phyloP scores from a whole-genome alignment of 2,113 vertebrate genomes.

The Clarias magur region DNA sequence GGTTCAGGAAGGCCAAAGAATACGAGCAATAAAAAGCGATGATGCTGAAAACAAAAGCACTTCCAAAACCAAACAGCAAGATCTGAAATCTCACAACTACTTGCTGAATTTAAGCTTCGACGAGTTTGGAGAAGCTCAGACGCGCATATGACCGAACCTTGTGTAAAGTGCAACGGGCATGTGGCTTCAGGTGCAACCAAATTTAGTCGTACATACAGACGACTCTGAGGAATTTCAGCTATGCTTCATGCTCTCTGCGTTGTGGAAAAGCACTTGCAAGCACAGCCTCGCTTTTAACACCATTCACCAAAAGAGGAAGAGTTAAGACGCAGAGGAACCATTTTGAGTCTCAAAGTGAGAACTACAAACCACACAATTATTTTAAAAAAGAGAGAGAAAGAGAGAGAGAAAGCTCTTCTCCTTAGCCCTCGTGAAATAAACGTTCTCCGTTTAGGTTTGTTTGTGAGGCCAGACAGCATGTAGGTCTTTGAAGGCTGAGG shows the following conservation, averaged over 20 bases:
- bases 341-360: constrained; percentile 12
- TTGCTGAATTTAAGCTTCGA: not conserved
- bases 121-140: not conserved
- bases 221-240: not conserved
- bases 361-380: not conserved
- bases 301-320: constrained; percentile 15
- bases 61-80: not conserved
- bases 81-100: not conserved
- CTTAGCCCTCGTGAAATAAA: not conserved
- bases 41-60: not conserved
- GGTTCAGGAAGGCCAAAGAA: constrained; percentile 14
- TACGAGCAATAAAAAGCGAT: not conserved
- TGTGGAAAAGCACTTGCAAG: not conserved
- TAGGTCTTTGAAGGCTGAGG: not conserved
- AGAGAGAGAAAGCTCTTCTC: not conserved
- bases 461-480: not conserved
- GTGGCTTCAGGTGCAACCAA: not conserved
- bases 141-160: not conserved
- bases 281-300: not conserved
- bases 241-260: not conserved
- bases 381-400: not conserved
- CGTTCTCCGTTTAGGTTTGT: not conserved
- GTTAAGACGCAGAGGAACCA: constrained; percentile 8
- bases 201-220: not conserved
- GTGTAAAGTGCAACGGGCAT: not conserved